Evolutionary conservation across 2,888 invertebrate genomes (phyloP), one percentile per base, ranked within the genome.

Genomic region (Sinopyrophorus schimmeli): DNA sequence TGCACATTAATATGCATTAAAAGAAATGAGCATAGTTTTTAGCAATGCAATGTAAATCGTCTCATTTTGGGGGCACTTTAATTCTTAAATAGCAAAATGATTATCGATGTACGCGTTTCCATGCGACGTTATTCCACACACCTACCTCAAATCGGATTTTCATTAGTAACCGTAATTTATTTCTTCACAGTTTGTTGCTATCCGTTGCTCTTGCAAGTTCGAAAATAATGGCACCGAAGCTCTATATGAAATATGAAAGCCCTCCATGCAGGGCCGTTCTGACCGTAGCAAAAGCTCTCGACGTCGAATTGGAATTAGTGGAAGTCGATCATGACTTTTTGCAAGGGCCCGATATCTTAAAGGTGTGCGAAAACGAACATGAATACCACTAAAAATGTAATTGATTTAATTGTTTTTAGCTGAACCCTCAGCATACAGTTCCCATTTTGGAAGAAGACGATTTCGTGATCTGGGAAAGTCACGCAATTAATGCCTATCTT

Each of bases 371-470:
- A n/a, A n/a, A n/a, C n/a, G n/a, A n/a, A n/a, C n/a, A n/a, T n/a
- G n/a, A n/a, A n/a, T n/a, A n/a, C n/a, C 7, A 23, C 2, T 23
- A 27, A 17, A 9, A 24, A 6, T 17, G 3, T 20, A 7, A n/a
- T 30, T 24, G 5, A 18, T 16, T 3, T 15, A 38, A 27, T 12
- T 30, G 5, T 12, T 30, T 27, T 70, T 69, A 81, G 82, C 76
- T 84, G 60, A 84, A 84, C 62, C 80, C 80, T 2, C 74, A 81
- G 18, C 80, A 80, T 54, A 77, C 82, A 58, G 78, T 86, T 14
- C 87, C 87, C 10, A 79, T 79, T 1, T 60, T 86, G 49, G 69
- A 77, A 31, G 78, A 78, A 31, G 75, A 77, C 42, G 73, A 76
- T n/a, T 72, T 75, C 4, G 75, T 75, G 17, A 64, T 80, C 4